Base-by-base conservation (phyloP, 2,113 vertebrate species). In the Garra rufa region DNA sequence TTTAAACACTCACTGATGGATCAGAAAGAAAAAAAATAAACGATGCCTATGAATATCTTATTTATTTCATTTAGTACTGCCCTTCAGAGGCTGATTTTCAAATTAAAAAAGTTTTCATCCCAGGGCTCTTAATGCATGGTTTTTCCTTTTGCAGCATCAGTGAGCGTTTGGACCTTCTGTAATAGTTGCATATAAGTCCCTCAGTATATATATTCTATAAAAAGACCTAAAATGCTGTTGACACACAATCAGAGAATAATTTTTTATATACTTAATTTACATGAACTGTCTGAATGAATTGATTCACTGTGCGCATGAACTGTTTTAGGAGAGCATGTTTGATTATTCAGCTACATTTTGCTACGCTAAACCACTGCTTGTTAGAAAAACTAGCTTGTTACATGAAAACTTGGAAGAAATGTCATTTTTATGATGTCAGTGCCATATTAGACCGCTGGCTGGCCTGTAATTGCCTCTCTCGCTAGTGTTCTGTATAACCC, bases 401-500 rank as follows among this genome's bases (percentile, higher is more conserved):
- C 65, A 63, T 48, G 9, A 52, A 30, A 21, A 75, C 19, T 19
- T 71, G 21, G 38, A 21, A 44, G 9, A 71, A 71, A 44, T 71
- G n/a, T 26, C 6, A 73, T 26, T 28, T 82, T 83, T 78, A 28
- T 76, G 38, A n/a, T 71, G 41, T 19, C 8, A 21, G 6, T 41
- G 61, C 61, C 67, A 30, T 44, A 74, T 59, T 24, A 55, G 38
- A 69, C 61, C 21, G 46, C 69, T 30, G 10, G 43, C 67, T 21
- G 30, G 52, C 46, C 34, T 63, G 26, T 43, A 76, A 38, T 76
- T 28, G 19, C 82, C 38, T 81, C 9, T 43, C 9, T n/a, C 21
- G 7, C 6, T 59, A 55, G 21, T 76, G 24, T 71, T 82, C 43
- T 84, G 17, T 73, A 73, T 17, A 38, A 48, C 83, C 55, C 44